Percentiles rank a stretch among this genome's conserved stretches.
Evolutionary conservation across 2,113 vertebrate species (phyloP).

Genomic region (Dromaius novaehollandiae): DNA sequence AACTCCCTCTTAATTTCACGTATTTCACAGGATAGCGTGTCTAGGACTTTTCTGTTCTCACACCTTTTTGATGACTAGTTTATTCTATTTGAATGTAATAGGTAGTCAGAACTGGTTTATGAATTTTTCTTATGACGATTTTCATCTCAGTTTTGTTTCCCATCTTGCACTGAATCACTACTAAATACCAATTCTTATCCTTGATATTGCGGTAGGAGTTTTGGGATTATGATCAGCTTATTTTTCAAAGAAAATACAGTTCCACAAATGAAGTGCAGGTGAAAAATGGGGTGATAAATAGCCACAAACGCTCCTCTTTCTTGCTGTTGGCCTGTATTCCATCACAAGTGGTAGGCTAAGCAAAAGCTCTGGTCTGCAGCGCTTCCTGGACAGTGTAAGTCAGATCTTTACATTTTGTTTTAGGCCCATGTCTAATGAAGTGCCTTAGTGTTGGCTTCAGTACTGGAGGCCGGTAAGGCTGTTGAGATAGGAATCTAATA

Average conservation of each 20-base stretch:
- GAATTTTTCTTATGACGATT: neutral
- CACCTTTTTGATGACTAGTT: neutral
- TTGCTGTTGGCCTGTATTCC: neutral
- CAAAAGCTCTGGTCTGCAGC: neutral
- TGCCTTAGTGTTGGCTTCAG: neutral
- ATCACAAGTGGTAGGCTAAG: neutral
- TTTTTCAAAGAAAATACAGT: neutral
- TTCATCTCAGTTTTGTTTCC: neutral
- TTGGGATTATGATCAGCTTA: neutral
- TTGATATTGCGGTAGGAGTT: neutral
- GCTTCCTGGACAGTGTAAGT: neutral
- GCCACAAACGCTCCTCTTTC: neutral
- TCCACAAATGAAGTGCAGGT: neutral
- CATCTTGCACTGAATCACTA: neutral
- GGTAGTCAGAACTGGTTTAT: neutral
- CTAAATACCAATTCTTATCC: neutral
- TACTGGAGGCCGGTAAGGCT: neutral
- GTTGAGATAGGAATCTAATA: neutral
- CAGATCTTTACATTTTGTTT: neutral
- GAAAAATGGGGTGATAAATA: neutral
- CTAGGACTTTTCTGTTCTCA: neutral
- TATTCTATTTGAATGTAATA: neutral
- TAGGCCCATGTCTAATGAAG: neutral
- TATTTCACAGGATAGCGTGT: neutral
- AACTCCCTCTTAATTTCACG: neutral